Percentiles rank a stretch among this genome's conserved stretches.
phyloP scores from a whole-genome alignment of 2,113 vertebrate genomes.

The Corythoichthys intestinalis region DNA sequence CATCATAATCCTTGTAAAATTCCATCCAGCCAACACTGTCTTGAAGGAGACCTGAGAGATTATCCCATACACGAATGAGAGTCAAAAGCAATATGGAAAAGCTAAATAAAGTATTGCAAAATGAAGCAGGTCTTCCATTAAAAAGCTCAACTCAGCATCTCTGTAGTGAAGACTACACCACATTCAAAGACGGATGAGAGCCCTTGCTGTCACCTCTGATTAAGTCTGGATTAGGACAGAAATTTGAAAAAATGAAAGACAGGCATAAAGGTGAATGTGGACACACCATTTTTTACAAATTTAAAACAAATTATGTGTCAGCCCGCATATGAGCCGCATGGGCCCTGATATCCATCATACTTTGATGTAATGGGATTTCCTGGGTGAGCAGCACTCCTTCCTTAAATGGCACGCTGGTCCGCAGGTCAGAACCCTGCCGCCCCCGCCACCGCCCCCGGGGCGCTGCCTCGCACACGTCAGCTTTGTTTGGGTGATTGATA shows the following conservation, averaged over 20 bases:
- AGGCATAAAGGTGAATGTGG: slow-evolving; percentile 47
- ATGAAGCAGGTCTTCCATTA: neutral
- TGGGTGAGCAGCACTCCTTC: slow-evolving; percentile 69
- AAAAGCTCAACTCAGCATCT: neutral
- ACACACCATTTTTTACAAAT: slow-evolving; percentile 52
- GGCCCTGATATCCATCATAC: slow-evolving; percentile 71
- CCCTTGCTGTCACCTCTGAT: slow-evolving; percentile 3
- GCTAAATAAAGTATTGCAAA: neutral
- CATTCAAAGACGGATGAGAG: slow-evolving; percentile 4
- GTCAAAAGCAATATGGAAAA: neutral
- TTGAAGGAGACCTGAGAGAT: neutral
- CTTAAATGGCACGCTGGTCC: slow-evolving; percentile 70
- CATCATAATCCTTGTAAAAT: neutral
- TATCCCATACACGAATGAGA: neutral
- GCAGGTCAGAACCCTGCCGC: slow-evolving; percentile 66
- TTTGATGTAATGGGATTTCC: slow-evolving; percentile 76
- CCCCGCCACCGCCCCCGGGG: neutral
- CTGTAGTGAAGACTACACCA: neutral
- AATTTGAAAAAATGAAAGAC: slow-evolving; percentile 42
- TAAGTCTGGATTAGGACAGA: slow-evolving; percentile 7
- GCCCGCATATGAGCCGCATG: slow-evolving; percentile 66
- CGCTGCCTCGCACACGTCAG: slow-evolving; percentile 46
- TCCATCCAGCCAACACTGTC: neutral
- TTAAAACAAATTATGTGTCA: slow-evolving; percentile 75
- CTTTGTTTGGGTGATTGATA: slow-evolving; percentile 70